Conservation (phyloP, 2,797 vertebrate species). For the Threskiornis aethiopicus region DNA sequence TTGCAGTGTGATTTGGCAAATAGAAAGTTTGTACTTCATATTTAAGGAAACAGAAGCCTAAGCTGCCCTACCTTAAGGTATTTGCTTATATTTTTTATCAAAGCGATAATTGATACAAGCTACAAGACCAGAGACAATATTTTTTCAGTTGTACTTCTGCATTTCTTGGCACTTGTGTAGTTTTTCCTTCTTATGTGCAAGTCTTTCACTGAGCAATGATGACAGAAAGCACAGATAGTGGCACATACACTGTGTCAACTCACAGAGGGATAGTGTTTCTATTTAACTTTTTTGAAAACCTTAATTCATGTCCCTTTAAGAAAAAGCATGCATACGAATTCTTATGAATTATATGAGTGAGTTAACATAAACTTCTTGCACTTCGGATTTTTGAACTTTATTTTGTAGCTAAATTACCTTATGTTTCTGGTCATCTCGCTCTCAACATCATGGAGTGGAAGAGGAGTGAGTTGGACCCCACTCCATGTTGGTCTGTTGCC, state of each 20-base stretch:
- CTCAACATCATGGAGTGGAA: neutral
- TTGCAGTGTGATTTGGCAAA: neutral
- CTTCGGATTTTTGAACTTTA: neutral
- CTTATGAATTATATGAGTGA: fast-evolving
- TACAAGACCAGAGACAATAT: neutral
- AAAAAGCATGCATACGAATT: neutral
- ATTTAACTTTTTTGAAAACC: neutral
- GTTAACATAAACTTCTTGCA: neutral
- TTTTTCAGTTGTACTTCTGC: neutral
- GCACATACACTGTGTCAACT: neutral
- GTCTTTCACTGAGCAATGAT: neutral
- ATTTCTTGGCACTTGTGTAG: neutral
- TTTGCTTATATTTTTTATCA: neutral
- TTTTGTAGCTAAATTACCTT: neutral
- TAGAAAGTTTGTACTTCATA: neutral
- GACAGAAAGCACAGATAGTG: neutral
- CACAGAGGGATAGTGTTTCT: neutral
- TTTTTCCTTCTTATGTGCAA: neutral
- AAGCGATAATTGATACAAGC: neutral
- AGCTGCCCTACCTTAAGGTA: neutral
- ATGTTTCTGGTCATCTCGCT: neutral
- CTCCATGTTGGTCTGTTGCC: neutral
- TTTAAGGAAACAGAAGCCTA: neutral
- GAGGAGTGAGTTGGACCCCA: neutral
- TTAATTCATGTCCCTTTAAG: neutral